Percentiles rank a stretch among this genome's conserved stretches.
Conservation (phyloP, 2,113 vertebrate genomes). For the Petroica traversi region DNA sequence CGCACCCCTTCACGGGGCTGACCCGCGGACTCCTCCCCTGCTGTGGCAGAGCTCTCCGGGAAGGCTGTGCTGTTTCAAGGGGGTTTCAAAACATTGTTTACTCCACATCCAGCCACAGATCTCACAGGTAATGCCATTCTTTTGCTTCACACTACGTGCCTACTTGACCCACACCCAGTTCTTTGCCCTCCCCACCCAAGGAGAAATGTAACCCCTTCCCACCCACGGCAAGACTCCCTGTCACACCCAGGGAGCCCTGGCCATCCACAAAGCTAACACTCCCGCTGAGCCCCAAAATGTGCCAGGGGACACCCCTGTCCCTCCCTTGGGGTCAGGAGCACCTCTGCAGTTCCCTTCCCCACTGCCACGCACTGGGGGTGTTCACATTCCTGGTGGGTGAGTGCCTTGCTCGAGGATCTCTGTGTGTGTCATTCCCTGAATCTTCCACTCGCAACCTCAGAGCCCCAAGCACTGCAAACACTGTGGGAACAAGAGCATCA, state of each 20-base stretch:
- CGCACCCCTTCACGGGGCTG: not conserved
- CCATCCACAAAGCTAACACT: not conserved
- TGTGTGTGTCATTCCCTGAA: not conserved
- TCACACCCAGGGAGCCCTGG: not conserved
- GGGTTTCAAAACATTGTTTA: not conserved
- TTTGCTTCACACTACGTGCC: not conserved
- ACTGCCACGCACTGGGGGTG: accelerated
- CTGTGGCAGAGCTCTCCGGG: not conserved
- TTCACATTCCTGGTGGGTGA: not conserved
- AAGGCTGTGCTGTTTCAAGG: not conserved
- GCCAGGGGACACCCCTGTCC: not conserved
- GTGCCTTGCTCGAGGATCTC: not conserved
- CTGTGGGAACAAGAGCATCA: not conserved
- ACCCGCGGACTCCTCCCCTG: not conserved
- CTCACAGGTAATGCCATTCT: not conserved
- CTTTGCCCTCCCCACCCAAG: not conserved
- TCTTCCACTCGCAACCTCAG: not conserved
- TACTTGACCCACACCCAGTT: not conserved
- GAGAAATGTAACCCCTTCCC: slow-evolving; percentile 7
- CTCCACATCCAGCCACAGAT: not conserved
- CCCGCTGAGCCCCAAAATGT: not conserved
- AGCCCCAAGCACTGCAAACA: not conserved
- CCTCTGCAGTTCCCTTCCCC: not conserved
- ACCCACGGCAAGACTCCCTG: not conserved
- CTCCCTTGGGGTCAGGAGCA: not conserved